A percentile compares a stretch with the other conserved stretches of the same genome.
These are phyloP conservation scores for Calliopsis andreniformis DNA, from an alignment of 1,140 invertebrate genomes.

Conservation along the genomic window DNA sequence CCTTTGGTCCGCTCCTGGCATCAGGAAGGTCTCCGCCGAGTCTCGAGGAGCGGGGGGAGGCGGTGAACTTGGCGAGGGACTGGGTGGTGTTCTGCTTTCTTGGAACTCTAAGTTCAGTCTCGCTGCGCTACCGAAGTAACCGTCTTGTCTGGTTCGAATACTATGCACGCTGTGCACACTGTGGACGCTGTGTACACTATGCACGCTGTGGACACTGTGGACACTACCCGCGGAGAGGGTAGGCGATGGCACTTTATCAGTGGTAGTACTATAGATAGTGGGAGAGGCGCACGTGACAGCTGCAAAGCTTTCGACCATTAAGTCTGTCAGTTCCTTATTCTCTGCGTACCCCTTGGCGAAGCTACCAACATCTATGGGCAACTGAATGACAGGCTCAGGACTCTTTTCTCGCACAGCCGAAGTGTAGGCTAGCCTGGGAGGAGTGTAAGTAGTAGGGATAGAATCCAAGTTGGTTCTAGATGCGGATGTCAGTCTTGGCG, in stretches of 20 bases:
- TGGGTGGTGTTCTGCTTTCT: slow-evolving; percentile 80
- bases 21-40: slow-evolving; percentile 80
- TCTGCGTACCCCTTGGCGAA: slow-evolving; percentile 80
- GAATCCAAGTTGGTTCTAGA: slow-evolving; percentile 78
- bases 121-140: slow-evolving; percentile 82
- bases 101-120: slow-evolving; percentile 81
- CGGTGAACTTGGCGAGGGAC: slow-evolving; percentile 85
- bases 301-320: slow-evolving; percentile 81
- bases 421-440: slow-evolving; percentile 73
- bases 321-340: slow-evolving; percentile 79
- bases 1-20: slow-evolving; percentile 72
- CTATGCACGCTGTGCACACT: slow-evolving; percentile 80
- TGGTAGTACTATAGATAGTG: slow-evolving; percentile 78
- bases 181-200: slow-evolving; percentile 80
- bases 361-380: slow-evolving; percentile 78
- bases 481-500: slow-evolving; percentile 77
- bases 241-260: slow-evolving; percentile 84
- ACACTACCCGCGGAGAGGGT: slow-evolving; percentile 83
- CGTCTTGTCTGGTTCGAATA: slow-evolving; percentile 85
- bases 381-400: slow-evolving; percentile 75
- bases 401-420: slow-evolving; percentile 74
- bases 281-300: slow-evolving; percentile 80
- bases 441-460: slow-evolving; percentile 74
- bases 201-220: slow-evolving; percentile 78
- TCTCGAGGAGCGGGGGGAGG: slow-evolving; percentile 90